These are phyloP conservation scores for Podarcis muralis DNA, from an alignment of 2,113 vertebrate species.

Conservation along the genomic window DNA sequence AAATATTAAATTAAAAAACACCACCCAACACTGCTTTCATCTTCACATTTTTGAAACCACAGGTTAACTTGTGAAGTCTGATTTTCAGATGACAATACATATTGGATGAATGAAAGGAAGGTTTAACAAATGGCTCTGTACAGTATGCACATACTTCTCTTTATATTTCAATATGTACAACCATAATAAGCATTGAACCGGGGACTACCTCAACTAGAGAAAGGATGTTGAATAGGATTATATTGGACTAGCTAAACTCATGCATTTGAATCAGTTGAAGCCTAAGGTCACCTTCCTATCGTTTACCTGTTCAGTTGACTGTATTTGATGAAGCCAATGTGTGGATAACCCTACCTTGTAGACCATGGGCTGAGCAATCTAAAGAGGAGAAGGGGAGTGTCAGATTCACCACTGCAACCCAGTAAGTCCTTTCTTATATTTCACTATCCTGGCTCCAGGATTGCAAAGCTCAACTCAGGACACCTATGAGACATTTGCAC, in stretches of 20 bases:
- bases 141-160: neutral
- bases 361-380: too few species aligned
- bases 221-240: too few species aligned
- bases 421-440: too few species aligned
- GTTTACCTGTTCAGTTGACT: neutral
- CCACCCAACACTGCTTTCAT: neutral
- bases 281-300: neutral
- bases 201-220: neutral
- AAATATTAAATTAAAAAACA: neutral
- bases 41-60: neutral
- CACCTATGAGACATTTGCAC: too few species aligned
- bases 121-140: neutral
- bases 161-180: slow-evolving; percentile 12
- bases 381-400: too few species aligned
- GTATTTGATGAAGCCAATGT: neutral
- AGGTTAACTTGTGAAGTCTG: neutral
- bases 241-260: too few species aligned
- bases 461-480: too few species aligned
- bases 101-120: neutral
- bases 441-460: too few species aligned
- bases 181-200: neutral
- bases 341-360: neutral
- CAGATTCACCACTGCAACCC: too few species aligned
- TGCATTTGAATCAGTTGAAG: neutral
- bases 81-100: neutral